Conservation (phyloP, 2,888 invertebrate species). For the Cephus nigrinus region DNA sequence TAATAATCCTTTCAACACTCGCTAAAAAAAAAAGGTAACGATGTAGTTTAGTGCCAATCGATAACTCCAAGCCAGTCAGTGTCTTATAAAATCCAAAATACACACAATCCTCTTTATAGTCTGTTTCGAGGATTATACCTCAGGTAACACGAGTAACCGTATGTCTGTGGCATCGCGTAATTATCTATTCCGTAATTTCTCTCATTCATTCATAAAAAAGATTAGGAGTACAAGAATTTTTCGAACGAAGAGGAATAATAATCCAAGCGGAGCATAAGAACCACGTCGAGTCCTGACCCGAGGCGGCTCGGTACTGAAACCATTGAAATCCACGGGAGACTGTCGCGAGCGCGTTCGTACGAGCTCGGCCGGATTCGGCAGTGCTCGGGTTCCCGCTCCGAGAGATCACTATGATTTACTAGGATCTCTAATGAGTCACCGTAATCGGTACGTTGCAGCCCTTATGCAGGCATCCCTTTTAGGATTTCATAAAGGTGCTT, state of each 20-base stretch:
- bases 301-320: conserved; percentile 62
- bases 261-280: background rate
- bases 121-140: background rate
- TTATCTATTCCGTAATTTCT: background rate
- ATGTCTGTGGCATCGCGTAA: background rate
- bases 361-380: conserved; percentile 39
- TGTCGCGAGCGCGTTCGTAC: conserved; percentile 39
- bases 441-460: conserved; percentile 43
- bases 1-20: background rate
- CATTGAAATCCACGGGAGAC: conserved; percentile 53
- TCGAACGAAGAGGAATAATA: background rate
- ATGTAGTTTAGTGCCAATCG: background rate
- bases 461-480: conserved; percentile 13
- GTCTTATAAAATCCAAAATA: background rate
- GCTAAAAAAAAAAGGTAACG: background rate
- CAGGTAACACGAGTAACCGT: background rate
- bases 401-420: conserved; percentile 54
- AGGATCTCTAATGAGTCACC: conserved; percentile 53
- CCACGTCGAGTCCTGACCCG: conserved; percentile 60
- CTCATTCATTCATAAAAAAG: background rate
- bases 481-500: background rate
- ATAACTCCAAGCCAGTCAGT: background rate
- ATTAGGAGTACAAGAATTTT: background rate
- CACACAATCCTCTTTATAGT: background rate
- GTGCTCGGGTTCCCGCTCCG: conserved; percentile 30